Evolutionary conservation across 2,113 vertebrate species (phyloP).

Genomic region (Dasypus novemcinctus): DNA sequence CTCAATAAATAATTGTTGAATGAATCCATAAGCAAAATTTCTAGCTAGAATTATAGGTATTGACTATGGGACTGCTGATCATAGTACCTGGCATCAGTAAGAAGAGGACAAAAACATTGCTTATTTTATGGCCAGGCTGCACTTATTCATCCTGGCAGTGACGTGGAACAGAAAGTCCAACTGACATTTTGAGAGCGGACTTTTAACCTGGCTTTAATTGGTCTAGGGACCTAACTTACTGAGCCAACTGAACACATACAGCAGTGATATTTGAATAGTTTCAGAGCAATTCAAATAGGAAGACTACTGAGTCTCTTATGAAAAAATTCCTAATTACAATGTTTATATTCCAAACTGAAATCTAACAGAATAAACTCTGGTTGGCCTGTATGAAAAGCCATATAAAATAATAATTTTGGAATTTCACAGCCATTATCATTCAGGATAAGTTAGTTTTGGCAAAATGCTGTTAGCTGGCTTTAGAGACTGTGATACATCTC

Average conservation of each 20-base stretch:
- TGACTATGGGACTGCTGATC: neutral
- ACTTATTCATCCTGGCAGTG: neutral
- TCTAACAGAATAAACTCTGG: neutral
- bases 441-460: neutral
- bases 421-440: neutral
- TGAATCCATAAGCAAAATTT: conserved; percentile 11
- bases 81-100: neutral
- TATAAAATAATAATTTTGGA: neutral
- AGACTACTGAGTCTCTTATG: neutral
- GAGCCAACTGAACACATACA: neutral
- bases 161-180: neutral
- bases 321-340: neutral
- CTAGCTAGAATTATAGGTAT: neutral
- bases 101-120: neutral
- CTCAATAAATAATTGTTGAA: conserved; percentile 50
- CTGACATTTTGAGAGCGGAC: neutral
- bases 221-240: neutral
- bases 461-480: conserved; percentile 24
- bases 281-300: neutral
- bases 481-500: neutral
- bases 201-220: neutral
- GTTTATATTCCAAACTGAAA: neutral
- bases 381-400: neutral
- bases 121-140: neutral
- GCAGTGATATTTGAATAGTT: neutral